Conservation (phyloP, 2,888 invertebrate species). For the Onthophagus sagittarius region DNA sequence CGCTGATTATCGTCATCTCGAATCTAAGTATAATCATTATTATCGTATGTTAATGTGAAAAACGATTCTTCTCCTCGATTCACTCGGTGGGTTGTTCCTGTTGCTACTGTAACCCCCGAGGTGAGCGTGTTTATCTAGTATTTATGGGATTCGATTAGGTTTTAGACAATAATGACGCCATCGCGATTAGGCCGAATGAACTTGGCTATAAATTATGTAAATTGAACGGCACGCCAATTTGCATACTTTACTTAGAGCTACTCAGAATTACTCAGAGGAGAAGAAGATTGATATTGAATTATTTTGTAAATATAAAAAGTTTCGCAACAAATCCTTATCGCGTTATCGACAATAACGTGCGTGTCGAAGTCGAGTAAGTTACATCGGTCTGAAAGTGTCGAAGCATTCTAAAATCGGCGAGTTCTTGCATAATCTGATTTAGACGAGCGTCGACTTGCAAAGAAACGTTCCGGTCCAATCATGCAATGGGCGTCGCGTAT, state of each 20-base stretch:
- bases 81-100: not conserved
- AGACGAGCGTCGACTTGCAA: not conserved
- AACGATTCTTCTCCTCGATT: not conserved
- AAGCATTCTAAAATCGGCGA: not conserved
- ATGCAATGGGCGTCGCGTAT: not conserved
- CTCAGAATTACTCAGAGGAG: not conserved
- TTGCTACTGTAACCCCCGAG: not conserved
- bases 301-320: not conserved
- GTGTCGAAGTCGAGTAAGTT: not conserved
- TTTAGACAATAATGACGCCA: not conserved
- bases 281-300: not conserved
- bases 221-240: not conserved
- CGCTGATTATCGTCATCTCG: not conserved
- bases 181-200: not conserved
- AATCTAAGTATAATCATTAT: not conserved
- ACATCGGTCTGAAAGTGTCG: not conserved
- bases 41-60: not conserved
- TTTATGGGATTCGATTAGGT: not conserved
- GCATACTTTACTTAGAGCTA: not conserved
- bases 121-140: not conserved
- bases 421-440: not conserved
- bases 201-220: not conserved
- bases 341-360: not conserved
- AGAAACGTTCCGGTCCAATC: not conserved
- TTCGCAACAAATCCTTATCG: not conserved